A percentile compares a stretch with the other conserved stretches of the same genome.
Evolutionary conservation across 2,888 invertebrate genomes (phyloP).

Genomic region (Neocrepidodera transversa): DNA sequence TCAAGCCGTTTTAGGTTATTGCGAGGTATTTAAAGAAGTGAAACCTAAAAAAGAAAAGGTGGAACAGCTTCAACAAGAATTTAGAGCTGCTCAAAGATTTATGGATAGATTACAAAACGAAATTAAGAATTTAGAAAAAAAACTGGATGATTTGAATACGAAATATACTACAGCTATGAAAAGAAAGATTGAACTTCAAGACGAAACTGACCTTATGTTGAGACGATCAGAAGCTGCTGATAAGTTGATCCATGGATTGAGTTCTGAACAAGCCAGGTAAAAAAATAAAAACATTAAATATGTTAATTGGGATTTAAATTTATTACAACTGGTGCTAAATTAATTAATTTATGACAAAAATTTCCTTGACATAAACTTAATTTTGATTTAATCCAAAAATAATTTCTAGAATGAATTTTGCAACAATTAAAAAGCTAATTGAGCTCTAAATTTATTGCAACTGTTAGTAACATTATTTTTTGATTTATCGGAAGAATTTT

Average conservation of each 20-base stretch:
- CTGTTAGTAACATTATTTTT: no score
- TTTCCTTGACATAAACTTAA: no score
- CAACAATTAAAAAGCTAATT: no score
- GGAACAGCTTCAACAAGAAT: conserved; percentile 77
- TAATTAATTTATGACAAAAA: no score
- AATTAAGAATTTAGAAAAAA: conserved; percentile 74
- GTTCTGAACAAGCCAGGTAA: conserved; percentile 71
- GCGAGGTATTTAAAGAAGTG: conserved; percentile 84
- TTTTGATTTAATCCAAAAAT: no score
- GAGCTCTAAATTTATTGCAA: no score
- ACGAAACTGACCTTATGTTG: conserved; percentile 84
- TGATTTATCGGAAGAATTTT: no score
- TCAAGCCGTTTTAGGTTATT: conserved; percentile 87
- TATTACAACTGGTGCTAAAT: no score
- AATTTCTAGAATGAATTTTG: no score
- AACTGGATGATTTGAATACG: conserved; percentile 72
- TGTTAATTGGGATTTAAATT: no score
- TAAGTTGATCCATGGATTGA: conserved; percentile 84
- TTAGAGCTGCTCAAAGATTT: conserved; percentile 66
- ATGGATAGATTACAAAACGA: conserved; percentile 79
- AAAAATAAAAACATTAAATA: no score
- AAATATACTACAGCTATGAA: conserved; percentile 81
- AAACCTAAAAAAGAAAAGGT: conserved; percentile 87
- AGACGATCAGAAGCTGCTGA: conserved; percentile 82
- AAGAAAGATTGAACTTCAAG: conserved; percentile 71